These are phyloP conservation scores for Helogale parvula DNA, from an alignment of 2,113 vertebrate species.

Conservation along the genomic window DNA sequence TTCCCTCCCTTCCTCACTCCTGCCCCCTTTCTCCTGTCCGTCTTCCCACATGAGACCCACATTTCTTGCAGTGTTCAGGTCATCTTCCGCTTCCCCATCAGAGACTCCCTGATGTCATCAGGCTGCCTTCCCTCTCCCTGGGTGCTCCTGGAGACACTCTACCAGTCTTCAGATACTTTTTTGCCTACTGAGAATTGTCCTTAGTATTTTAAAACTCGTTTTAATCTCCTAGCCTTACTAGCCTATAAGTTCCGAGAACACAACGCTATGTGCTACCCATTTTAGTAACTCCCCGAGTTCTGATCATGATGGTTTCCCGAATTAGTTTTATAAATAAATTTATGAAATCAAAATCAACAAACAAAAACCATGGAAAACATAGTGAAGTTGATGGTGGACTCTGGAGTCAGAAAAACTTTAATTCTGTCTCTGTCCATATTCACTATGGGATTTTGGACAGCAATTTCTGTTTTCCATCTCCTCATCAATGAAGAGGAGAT, in stretches of 20 bases:
- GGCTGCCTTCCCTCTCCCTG: neutral
- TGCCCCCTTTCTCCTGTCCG: neutral
- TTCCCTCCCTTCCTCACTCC: accelerated
- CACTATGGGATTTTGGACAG: neutral
- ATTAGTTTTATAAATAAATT: neutral
- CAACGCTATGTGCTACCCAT: neutral
- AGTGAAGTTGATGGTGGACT: neutral
- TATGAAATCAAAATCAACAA: neutral
- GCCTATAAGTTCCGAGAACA: neutral
- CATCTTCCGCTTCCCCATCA: neutral
- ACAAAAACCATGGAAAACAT: neutral
- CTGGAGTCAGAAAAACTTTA: neutral
- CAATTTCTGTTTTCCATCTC: neutral
- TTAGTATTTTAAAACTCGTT: neutral
- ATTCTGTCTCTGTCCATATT: neutral
- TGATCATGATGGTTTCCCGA: neutral
- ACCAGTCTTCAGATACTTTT: neutral
- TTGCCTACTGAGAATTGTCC: neutral
- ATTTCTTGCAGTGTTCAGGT: neutral
- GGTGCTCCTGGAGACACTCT: neutral
- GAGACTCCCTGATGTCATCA: neutral
- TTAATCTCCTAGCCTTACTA: neutral
- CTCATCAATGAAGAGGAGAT: neutral
- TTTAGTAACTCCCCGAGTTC: neutral
- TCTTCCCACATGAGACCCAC: neutral